Evolutionary conservation across 2,888 invertebrate species (phyloP).

Genomic region (Eristalis arbustorum): DNA sequence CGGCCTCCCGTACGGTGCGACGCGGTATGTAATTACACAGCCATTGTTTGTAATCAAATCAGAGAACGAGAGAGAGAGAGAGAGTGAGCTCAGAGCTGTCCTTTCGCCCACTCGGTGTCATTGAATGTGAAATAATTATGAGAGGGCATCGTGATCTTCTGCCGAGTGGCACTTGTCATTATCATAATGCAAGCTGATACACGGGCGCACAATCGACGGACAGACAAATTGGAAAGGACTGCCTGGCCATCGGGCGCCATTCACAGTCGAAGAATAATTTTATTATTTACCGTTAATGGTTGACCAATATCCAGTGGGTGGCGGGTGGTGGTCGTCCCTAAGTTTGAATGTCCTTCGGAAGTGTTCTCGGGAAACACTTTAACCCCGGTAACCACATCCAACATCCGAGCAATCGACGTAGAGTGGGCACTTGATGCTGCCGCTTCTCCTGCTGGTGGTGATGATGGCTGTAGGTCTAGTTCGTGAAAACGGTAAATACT

Average conservation of each 20-base stretch:
- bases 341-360: constrained; percentile 31
- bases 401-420: neutral
- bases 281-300: constrained; percentile 54
- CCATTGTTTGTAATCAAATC: constrained; percentile 68
- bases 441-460: neutral
- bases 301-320: constrained; percentile 38
- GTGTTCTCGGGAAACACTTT: constrained; percentile 16
- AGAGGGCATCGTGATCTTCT: constrained; percentile 25
- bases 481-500: constrained; percentile 27
- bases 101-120: constrained; percentile 40
- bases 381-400: neutral
- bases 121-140: constrained; percentile 64
- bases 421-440: neutral
- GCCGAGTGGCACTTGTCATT: constrained; percentile 54
- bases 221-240: constrained; percentile 7
- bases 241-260: neutral
- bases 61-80: constrained; percentile 14
- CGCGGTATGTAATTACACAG: constrained; percentile 49
- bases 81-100: too few species aligned
- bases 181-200: constrained; percentile 20
- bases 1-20: neutral
- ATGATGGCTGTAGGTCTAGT: neutral
- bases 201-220: neutral
- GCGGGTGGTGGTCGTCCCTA: constrained; percentile 8
- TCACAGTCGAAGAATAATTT: constrained; percentile 35